phyloP scores from a whole-genome alignment of 2,113 vertebrate genomes.

The Eulemur rufifrons region DNA sequence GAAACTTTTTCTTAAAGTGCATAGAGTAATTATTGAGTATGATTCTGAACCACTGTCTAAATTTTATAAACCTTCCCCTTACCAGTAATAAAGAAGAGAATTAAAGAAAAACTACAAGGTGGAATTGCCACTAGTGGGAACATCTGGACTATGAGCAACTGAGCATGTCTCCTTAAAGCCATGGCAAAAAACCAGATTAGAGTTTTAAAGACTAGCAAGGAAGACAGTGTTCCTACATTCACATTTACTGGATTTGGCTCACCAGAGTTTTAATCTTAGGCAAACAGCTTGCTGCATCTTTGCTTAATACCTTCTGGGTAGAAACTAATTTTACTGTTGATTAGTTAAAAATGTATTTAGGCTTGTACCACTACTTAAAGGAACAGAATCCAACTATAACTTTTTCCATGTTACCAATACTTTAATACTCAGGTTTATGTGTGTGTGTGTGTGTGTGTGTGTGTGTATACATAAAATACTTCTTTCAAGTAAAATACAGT shows the following conservation, averaged over 20 bases:
- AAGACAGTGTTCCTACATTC: not conserved
- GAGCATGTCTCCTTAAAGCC: not conserved
- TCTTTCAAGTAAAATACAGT: not conserved
- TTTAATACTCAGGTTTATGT: not conserved
- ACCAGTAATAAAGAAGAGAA: not conserved
- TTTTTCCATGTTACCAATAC: not conserved
- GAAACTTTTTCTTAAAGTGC: not conserved
- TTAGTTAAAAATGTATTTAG: slow-evolving; percentile 65
- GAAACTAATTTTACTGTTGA: slow-evolving; percentile 74
- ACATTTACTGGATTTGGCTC: slow-evolving; percentile 12
- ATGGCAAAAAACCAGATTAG: not conserved
- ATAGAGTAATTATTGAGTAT: no score
- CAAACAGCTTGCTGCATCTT: slow-evolving; percentile 60
- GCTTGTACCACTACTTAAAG: slow-evolving; percentile 54
- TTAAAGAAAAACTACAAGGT: not conserved
- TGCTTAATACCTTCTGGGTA: slow-evolving; percentile 21
- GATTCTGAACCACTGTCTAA: not conserved
- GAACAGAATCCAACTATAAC: not conserved
- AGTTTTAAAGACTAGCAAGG: slow-evolving; percentile 29
- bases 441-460: no score
- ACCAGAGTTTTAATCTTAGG: slow-evolving; percentile 64
- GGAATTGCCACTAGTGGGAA: not conserved
- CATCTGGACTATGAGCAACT: not conserved
- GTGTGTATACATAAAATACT: not conserved
- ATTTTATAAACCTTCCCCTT: not conserved